phyloP scores from a whole-genome alignment of 1,140 invertebrate genomes.

The Bombus pyrosoma region DNA sequence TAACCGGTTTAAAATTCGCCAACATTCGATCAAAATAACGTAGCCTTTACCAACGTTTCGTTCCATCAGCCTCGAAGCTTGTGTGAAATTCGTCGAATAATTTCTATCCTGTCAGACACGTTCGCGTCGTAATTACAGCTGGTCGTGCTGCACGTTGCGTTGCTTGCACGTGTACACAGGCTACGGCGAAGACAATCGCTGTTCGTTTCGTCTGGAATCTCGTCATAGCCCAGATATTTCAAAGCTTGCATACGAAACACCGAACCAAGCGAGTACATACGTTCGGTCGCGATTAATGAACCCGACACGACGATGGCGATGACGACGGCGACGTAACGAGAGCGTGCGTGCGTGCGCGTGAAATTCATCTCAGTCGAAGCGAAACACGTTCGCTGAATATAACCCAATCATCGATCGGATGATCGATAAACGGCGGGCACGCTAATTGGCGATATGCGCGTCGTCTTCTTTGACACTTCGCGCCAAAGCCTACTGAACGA shows the following conservation, averaged over 20 bases:
- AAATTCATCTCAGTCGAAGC: conserved; percentile 18
- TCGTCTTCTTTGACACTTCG: conserved; percentile 31
- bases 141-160: neutral
- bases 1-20: neutral
- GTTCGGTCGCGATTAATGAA: conserved; percentile 36
- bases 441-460: conserved; percentile 4
- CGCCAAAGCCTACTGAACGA: neutral
- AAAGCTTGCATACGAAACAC: conserved; percentile 11
- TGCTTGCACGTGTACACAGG: neutral
- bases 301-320: neutral
- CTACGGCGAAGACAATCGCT: conserved; percentile 17
- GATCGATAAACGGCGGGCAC: conserved; percentile 35
- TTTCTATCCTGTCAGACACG: neutral
- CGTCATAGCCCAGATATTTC: conserved; percentile 22
- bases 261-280: neutral
- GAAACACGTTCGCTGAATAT: neutral
- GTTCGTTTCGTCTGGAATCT: neutral
- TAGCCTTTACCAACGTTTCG: neutral
- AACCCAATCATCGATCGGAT: conserved; percentile 21
- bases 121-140: conserved; percentile 28
- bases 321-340: neutral
- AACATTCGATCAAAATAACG: neutral
- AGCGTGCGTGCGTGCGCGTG: neutral
- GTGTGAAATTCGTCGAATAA: conserved; percentile 22
- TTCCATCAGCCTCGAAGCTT: no score